Conservation (phyloP, 2,797 vertebrate species). For the Ceyx erithaca region DNA sequence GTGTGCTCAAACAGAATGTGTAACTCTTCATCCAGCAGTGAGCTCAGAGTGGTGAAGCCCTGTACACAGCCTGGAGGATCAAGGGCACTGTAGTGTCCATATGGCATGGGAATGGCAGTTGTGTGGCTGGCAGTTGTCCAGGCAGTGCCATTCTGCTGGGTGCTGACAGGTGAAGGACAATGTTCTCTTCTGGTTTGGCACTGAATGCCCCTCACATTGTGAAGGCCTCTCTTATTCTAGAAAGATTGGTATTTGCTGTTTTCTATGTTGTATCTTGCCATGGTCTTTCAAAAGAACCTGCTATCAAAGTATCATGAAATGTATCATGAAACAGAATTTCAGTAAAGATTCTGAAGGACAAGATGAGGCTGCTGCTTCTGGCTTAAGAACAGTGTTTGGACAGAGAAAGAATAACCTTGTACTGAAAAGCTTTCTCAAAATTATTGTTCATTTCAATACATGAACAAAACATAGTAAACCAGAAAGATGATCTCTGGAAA, state of each 20-base stretch:
- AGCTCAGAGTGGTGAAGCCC: neutral
- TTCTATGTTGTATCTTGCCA: too few species aligned
- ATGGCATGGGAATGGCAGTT: too few species aligned
- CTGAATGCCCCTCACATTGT: too few species aligned
- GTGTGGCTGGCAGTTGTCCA: too few species aligned
- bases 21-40: neutral
- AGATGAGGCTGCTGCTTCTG: neutral
- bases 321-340: neutral
- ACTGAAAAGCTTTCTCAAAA: neutral
- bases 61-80: neutral
- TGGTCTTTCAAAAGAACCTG: too few species aligned
- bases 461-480: neutral
- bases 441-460: neutral
- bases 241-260: too few species aligned
- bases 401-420: neutral
- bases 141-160: too few species aligned
- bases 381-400: neutral
- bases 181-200: too few species aligned
- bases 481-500: neutral
- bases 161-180: too few species aligned
- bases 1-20: too few species aligned
- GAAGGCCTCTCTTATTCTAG: too few species aligned
- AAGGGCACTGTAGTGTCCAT: neutral
- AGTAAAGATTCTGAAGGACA: neutral
- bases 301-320: neutral